Base-by-base conservation (phyloP, 2,888 invertebrate species). In the Calephelis perditalis region DNA sequence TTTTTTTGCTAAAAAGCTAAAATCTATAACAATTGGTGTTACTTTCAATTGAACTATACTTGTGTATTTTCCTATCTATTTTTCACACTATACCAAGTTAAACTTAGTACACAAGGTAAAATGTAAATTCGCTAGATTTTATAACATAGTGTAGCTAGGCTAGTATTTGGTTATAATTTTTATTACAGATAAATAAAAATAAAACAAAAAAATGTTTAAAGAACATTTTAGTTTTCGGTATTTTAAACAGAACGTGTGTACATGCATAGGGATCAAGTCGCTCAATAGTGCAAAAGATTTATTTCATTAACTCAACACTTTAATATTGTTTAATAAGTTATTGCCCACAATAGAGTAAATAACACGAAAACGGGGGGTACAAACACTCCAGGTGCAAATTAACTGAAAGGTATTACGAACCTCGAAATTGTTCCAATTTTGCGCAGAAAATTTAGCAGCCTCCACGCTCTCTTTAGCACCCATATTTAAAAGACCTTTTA, bases 381-480 rank as follows among this genome's bases (percentile, higher is more conserved):
- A 87, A 86, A 88, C 86, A 89, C 89, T 86, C 84, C 87, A 87
- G 82, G 88, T 89, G 88, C 89, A 90, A 84, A 86, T 82, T 82
- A 87, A 82, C 82, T 82, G 79, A 82, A 84, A 82, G 81, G 79
- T 85, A 76, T 84, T 91, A 91, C 92, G 92, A 93, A 95, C 95
- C 95, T 95, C 95, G 80, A 94, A 91, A 90, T 94, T 94, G 91
- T 94, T 94, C 95, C 95, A 95, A 91, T 94, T 94, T 92, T 95
- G 94, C 90, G 94, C 93, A 91, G 94, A 94, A 92, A 94, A 93
- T 93, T 95, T 95, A 83, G 94, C 94, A 81, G 94, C 94, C 86
- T 95, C 95, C 85, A 95, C 95, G 92, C 95, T 95, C 86, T 94
- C 94, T 92, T 95, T 95, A 86, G 95, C 95, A 90, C 95, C 95